Evolutionary conservation across 2,888 invertebrate species (phyloP), one percentile per base, ranked within the genome.

Genomic region (Mesoligia furuncula): DNA sequence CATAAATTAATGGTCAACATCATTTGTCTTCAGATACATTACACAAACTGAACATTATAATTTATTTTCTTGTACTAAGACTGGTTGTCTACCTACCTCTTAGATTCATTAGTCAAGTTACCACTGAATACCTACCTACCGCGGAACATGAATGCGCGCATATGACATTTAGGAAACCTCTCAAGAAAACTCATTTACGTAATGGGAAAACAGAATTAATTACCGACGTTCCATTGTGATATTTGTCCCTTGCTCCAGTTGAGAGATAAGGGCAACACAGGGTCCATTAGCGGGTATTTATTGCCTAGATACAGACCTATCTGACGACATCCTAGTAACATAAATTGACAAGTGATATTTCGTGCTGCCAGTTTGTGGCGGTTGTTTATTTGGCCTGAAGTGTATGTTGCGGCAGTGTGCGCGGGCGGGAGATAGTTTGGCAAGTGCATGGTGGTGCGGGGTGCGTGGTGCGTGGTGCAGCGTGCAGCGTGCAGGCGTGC

Each of bases 1-100:
- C 84, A 88, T 87, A 87, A 78, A 80, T 86, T 88, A 88, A 88
- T 87, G 80, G 75, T 79, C 85, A 88, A 84, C 88, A 84, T 87
- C 81, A 88, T 88, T 87, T 88, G 88, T 87, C 88, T 88, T 88
- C 71, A 80, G 81, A 78, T 79, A 86, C 64, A 83, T 86, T 81
- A 80, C 75, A 80, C 75, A 80, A 80, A 82, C 74, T 82, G 75
- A 88, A 81, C 71, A 81, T 77, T 71, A 73, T 83, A 65, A 78
- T 86, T 81, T 81, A 87, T 86, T 82, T 84, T 72, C 72, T 77
- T 83, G 70, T 57, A 80, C 39, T 69, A 73, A 67, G 67, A 84
- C 73, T 77, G 57, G 76, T 80, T 87, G 62, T 67, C 79, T 82
- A 65, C 75, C 71, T 82, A 79, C 67, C 57, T 70, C 69, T 57